Conservation (phyloP, 2,797 vertebrate genomes). For the Petrocephalus sullivani region DNA sequence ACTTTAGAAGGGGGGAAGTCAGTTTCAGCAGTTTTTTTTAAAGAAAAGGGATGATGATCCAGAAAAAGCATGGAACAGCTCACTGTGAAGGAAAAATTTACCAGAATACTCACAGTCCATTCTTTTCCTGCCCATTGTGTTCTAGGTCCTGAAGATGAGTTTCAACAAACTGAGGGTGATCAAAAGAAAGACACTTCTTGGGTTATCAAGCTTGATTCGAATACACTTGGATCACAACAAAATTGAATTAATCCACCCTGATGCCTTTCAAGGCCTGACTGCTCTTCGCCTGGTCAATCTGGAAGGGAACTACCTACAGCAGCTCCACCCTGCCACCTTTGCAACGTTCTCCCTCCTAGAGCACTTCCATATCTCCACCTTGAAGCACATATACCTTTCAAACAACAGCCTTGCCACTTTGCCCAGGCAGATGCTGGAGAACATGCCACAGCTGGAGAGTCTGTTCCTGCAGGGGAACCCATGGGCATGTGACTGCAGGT, state of each 20-base stretch:
- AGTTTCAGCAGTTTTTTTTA: neutral
- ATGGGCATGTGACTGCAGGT: constrained; percentile 80
- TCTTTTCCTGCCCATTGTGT: neutral
- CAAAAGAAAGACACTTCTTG: constrained; percentile 63
- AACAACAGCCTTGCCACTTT: constrained; percentile 74
- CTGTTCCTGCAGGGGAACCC: constrained; percentile 85
- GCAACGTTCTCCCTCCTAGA: constrained; percentile 71
- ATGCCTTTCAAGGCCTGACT: constrained; percentile 77
- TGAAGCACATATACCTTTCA: constrained; percentile 81
- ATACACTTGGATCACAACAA: constrained; percentile 86
- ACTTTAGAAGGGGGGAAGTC: neutral
- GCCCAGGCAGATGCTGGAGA: constrained; percentile 54
- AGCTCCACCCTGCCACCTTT: constrained; percentile 79
- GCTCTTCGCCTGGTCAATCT: constrained; percentile 78
- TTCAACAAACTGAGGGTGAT: constrained; percentile 83
- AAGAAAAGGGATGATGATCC: neutral
- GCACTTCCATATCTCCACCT: constrained; percentile 75
- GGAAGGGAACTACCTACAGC: constrained; percentile 80
- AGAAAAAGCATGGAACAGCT: neutral
- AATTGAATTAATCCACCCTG: constrained; percentile 81
- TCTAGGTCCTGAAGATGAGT: constrained; percentile 88
- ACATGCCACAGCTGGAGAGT: constrained; percentile 76
- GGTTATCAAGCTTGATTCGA: constrained; percentile 70
- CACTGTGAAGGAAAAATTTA: neutral
- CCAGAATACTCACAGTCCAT: neutral